Evolutionary conservation across 2,888 invertebrate species (phyloP), one percentile per base, ranked within the genome.

Genomic region (Athalia circularis): DNA sequence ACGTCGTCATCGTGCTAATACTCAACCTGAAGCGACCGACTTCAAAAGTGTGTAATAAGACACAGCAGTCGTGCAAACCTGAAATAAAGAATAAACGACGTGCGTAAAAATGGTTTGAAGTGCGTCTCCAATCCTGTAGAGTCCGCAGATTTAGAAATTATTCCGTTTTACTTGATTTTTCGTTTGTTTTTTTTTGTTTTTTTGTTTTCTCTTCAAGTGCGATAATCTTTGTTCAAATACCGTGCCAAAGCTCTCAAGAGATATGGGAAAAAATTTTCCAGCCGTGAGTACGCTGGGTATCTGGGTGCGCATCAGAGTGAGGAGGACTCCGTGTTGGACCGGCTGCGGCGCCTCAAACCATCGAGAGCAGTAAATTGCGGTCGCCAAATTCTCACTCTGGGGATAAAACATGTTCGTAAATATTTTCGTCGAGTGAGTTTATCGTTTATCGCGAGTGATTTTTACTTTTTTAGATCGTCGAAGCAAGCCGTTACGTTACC

Each of bases 31-130:
- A 29, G 29, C 29, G 29, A 13, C n/a, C 15, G 62, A 62, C 62
- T 13, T 62, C 13, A 62, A 13, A 62, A 62, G 62, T 8, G 62
- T 62, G 62, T 62, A 62, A 15, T 62, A 62, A 29, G 62, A 62
- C 7, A 62, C 5, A 13, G 62, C 13, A 9, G 62, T 62, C 11
- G 13, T 62, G 62, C 62, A 62, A 5, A 62, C 29, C 62, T 62
- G 62, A n/a, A n/a, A 62, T 8, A 4, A 15, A 62, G 13, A 29
- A 29, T 29, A 8, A 7, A n/a, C 8, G 15, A n/a, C 29, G 13
- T 29, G 29, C 29, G 29, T 29, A 7, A 29, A 15, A 62, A 29
- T 29, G 7, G 62, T 62, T 62, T 29, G 29, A 29, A 29, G 29
- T 29, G 29, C 29, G 29, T 29, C 29, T 29, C 29, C 29, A 2